Percentiles rank a stretch among this genome's conserved stretches.
Evolutionary conservation across 2,113 vertebrate species (phyloP).

Genomic region (Dicaeum eximium): DNA sequence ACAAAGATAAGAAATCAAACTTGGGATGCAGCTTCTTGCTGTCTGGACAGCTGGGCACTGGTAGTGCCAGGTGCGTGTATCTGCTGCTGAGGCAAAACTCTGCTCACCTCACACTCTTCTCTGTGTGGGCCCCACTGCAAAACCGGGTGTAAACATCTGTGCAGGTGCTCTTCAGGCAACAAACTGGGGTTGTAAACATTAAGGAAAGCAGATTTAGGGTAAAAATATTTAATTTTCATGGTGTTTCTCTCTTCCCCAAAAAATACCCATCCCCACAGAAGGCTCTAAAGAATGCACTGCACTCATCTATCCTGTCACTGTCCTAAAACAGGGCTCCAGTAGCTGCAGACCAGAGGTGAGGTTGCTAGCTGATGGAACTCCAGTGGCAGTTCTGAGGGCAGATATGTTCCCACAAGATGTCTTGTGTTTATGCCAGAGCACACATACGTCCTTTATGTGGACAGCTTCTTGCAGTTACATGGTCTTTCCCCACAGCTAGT

Average conservation of each 20-base stretch:
- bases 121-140: background rate
- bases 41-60: no score
- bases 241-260: background rate
- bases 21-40: background rate
- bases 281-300: background rate
- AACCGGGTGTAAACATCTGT: background rate
- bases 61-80: accelerated
- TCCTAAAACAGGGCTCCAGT: background rate
- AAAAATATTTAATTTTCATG: background rate
- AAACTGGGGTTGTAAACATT: background rate
- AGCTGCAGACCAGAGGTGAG: background rate
- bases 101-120: background rate
- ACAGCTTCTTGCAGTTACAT: background rate
- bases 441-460: background rate
- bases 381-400: background rate
- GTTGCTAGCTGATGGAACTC: background rate
- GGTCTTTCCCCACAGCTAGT: background rate
- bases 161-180: background rate
- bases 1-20: background rate
- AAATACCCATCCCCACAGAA: background rate
- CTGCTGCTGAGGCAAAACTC: background rate
- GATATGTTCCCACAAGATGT: background rate
- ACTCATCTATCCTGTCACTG: background rate
- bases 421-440: background rate
- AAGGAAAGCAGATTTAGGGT: background rate